Base-by-base conservation (phyloP, 2,888 invertebrate genomes). In the Drosophila pseudotakahashii region DNA sequence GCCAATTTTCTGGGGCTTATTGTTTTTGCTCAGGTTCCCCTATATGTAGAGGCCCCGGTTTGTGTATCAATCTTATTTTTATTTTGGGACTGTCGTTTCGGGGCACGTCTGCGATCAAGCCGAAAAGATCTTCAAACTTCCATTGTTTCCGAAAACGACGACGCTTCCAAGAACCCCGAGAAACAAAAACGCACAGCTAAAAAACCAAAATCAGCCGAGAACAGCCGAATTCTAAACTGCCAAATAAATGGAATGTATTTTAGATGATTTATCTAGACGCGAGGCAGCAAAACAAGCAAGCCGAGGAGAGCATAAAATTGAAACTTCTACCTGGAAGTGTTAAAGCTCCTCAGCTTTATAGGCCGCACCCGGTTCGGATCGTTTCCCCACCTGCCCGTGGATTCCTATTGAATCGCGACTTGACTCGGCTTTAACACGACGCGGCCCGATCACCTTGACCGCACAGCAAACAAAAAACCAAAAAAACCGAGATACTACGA, bases 251-350 rank as follows among this genome's bases (percentile, higher is more conserved):
- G 44, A 69, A 69, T 71, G 70, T 62, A 75, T 69, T 74, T 79
- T 67, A 77, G 68, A 81, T 81, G 81, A 81, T 88, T 81, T 81
- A 81, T 81, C 75, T 76, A 57, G 63, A 58, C 48, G 75, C 26
- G 32, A 68, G 34, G 41, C 59, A 41, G 42, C 36, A 74, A 37
- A 16, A 13, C 23, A 51, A 55, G 44, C 54, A 51, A 41, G 36
- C 41, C 1, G 61, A 10, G 39, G 30, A 45, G 37, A 53, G 36
- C 52, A 60, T 42, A 50, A 48, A 76, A 79, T 72, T 75, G 72
- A 75, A 63, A 55, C 84, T 71, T 79, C 81, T 81, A 88, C 81
- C 88, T 81, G 86, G 75, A 81, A 88, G 82, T 84, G 79, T 66
- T 84, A 76, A 68, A 59, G 64, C 55, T 52, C 16, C 36, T 36